These are phyloP conservation scores for Physella acuta DNA, from an alignment of 1,140 invertebrate species.

Conservation along the genomic window DNA sequence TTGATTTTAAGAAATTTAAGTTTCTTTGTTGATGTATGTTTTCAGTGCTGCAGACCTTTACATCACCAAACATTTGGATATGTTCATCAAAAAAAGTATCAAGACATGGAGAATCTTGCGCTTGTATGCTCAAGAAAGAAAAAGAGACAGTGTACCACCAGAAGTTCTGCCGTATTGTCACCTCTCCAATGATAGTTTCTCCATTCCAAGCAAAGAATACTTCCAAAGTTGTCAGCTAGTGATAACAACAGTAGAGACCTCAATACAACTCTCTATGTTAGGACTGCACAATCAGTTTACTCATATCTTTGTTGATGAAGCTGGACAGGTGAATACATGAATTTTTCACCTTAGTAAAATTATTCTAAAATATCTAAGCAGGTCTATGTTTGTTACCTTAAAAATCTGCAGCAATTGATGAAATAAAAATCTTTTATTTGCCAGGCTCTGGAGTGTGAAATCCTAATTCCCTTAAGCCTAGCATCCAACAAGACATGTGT, in stretches of 20 bases:
- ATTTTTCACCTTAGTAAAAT: not conserved
- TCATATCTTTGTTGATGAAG: slow-evolving; percentile 55
- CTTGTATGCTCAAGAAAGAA: slow-evolving; percentile 78
- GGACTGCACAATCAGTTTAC: slow-evolving; percentile 44
- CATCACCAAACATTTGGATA: slow-evolving; percentile 75
- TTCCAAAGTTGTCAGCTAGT: slow-evolving; percentile 76
- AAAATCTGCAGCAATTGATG: too few species aligned
- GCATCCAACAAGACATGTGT: slow-evolving; percentile 51
- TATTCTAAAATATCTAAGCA: too few species aligned
- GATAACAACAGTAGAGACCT: slow-evolving; percentile 79
- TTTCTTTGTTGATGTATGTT: slow-evolving; percentile 26
- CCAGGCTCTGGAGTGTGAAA: slow-evolving; percentile 45
- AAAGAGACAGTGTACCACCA: slow-evolving; percentile 72
- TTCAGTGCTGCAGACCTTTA: slow-evolving; percentile 67
- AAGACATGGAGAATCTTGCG: slow-evolving; percentile 53
- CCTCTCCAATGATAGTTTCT: slow-evolving; percentile 64
- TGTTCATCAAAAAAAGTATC: slow-evolving; percentile 34
- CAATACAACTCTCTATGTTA: slow-evolving; percentile 52
- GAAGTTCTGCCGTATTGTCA: slow-evolving; percentile 76
- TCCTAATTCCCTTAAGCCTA: slow-evolving; percentile 47
- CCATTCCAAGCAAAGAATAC: slow-evolving; percentile 71
- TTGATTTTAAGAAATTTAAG: too few species aligned
- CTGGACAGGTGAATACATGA: slow-evolving; percentile 38
- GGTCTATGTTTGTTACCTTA: too few species aligned
- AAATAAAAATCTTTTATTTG: not conserved